Conservation (phyloP, 2,113 vertebrate genomes). For the Martes martes region DNA sequence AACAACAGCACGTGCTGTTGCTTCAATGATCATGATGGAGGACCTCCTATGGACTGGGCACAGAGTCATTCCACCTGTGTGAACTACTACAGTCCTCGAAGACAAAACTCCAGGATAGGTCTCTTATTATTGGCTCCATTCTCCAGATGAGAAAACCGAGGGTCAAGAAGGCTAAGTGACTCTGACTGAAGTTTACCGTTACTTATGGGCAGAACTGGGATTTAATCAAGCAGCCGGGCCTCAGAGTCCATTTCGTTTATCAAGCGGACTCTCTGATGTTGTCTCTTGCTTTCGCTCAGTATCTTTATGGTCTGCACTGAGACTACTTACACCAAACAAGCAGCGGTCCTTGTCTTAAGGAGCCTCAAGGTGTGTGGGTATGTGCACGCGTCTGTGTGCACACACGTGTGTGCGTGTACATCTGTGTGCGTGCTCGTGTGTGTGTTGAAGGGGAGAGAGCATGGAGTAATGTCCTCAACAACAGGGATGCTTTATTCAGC, state of each 20-base stretch:
- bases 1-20: not conserved
- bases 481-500: not conserved
- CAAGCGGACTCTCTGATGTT: not conserved
- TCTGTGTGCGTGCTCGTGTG: fast-evolving
- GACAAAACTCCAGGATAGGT: not conserved
- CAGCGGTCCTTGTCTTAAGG: not conserved
- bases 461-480: not conserved
- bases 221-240: not conserved
- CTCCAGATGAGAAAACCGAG: not conserved
- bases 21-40: not conserved
- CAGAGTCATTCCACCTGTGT: too few species aligned
- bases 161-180: not conserved
- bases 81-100: not conserved
- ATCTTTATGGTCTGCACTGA: not conserved
- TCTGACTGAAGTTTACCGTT: not conserved
- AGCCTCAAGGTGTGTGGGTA: not conserved
- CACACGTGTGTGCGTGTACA: too few species aligned
- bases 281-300: not conserved
- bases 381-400: not conserved
- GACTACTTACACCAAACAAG: not conserved
- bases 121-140: not conserved
- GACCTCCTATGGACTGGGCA: too few species aligned
- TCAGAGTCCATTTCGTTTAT: not conserved
- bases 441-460: not conserved
- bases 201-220: not conserved